These are phyloP conservation scores for Gambusia holbrooki DNA, from an alignment of 2,113 vertebrate species.

Conservation along the genomic window DNA sequence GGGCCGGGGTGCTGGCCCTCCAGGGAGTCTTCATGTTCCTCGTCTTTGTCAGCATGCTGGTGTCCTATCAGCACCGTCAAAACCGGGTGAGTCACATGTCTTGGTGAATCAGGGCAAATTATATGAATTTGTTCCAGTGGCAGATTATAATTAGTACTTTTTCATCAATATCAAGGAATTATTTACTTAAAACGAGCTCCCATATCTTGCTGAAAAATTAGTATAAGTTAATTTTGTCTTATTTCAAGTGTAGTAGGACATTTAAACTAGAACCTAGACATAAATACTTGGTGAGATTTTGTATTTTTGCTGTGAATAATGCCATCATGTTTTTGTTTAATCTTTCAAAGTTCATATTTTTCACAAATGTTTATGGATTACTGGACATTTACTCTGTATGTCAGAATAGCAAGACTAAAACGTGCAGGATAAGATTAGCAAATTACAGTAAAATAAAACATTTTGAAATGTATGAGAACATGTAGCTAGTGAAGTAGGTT, in stretches of 20 bases:
- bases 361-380: not conserved
- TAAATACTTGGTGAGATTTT: too few relatives aligned
- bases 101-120: constrained; percentile 2
- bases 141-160: too few relatives aligned
- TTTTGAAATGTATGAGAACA: not conserved
- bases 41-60: constrained; percentile 91
- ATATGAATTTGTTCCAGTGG: not conserved
- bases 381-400: not conserved
- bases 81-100: constrained; percentile 82
- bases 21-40: constrained; percentile 91
- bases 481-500: not conserved
- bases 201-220: too few relatives aligned
- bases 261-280: too few relatives aligned
- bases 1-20: constrained; percentile 80
- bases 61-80: constrained; percentile 84
- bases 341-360: too few relatives aligned
- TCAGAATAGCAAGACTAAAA: not conserved
- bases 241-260: too few relatives aligned
- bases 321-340: too few relatives aligned
- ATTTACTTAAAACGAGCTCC: too few relatives aligned
- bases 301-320: too few relatives aligned
- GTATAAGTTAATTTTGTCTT: too few relatives aligned
- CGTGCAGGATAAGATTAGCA: not conserved
- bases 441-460: not conserved
- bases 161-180: too few relatives aligned